Evolutionary conservation across 1,140 invertebrate species (phyloP).

Genomic region (Maniola jurtina): DNA sequence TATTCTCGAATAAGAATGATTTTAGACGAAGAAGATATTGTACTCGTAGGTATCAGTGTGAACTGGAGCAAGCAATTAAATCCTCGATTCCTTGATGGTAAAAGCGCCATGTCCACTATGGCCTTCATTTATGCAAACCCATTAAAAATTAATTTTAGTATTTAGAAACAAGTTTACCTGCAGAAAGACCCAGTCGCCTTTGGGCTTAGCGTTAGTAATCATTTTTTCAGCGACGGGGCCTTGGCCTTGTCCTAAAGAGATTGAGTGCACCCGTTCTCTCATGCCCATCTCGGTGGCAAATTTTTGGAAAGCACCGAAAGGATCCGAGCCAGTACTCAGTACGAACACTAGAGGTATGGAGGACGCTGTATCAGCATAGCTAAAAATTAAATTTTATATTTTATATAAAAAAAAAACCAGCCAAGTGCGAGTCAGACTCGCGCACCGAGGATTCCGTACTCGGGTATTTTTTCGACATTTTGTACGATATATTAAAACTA

Average conservation of each 20-base stretch:
- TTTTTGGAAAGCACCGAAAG: constrained; percentile 88
- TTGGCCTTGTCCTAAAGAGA: constrained; percentile 95
- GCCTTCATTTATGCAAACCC: too few relatives aligned
- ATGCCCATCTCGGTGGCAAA: constrained; percentile 90
- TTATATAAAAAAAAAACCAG: too few relatives aligned
- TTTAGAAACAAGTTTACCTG: constrained; percentile 66
- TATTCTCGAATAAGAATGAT: too few relatives aligned
- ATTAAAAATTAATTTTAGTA: not conserved
- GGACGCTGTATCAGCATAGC: constrained; percentile 86
- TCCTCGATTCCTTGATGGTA: too few relatives aligned
- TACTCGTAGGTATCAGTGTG: too few relatives aligned
- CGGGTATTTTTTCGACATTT: too few relatives aligned
- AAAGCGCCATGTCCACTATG: too few relatives aligned
- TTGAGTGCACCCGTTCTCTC: constrained; percentile 87
- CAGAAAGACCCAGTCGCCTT: constrained; percentile 91
- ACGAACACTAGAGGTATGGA: constrained; percentile 92
- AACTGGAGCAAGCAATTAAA: too few relatives aligned
- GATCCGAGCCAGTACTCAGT: constrained; percentile 94
- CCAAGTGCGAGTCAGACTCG: too few relatives aligned
- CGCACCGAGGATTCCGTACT: too few relatives aligned
- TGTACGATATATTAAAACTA: too few relatives aligned
- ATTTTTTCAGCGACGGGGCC: constrained; percentile 90
- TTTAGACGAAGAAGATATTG: too few relatives aligned
- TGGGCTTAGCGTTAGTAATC: constrained; percentile 84
- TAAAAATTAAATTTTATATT: constrained; percentile 50